Base-by-base conservation (phyloP, 2,113 vertebrate genomes). In the Talpa occidentalis region DNA sequence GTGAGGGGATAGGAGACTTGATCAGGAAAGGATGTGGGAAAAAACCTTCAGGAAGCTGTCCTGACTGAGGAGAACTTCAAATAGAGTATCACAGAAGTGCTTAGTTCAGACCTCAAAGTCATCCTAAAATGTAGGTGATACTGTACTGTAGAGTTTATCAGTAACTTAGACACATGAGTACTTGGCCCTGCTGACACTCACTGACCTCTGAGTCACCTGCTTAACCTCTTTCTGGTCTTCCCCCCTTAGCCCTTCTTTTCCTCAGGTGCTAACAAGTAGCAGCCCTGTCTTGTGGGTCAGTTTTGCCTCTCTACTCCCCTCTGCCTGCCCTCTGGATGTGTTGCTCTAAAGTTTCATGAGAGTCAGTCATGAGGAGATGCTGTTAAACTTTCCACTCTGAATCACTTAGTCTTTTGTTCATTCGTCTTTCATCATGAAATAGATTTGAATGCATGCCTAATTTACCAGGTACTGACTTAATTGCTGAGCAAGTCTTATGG, bases 141-240 rank as follows among this genome's bases (percentile, higher is more conserved):
- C 44, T 54, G n/a, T n/a, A 5, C 44, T 54, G n/a, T 16, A 37
- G 12, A 11, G 4, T 42, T 73, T 15, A 35, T 49, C 17, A 11
- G 30, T 35, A 49, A 8, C 64, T 67, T 15, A 4, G 0, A 16
- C 1, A 4, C 0, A 3, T 26, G 6, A n/a, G n/a, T 0, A 26
- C n/a, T 47, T 0, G 10, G 35, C 52, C 10, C 28, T 3, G 3
- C 40, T 1, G 22, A 21, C 67, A 64, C 60, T 30, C 0, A 0
- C 42, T 26, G 1, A 12, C 59, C 60, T 5, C 88, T 47, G 42
- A 24, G 4, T 15, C 54, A 19, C 15, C 54, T 6, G 0, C 16
- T 14, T 0, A 11, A 28, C 26, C 28, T 44, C 19, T 16, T 37
- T 47, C 0, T 56, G 24, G 14, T 26, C 8, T 26, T 66, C 42